Percentiles rank a stretch among this genome's conserved stretches.
These are phyloP conservation scores for Enteromius thamalakanensis DNA, from an alignment of 2,797 vertebrate species.

Conservation along the genomic window DNA sequence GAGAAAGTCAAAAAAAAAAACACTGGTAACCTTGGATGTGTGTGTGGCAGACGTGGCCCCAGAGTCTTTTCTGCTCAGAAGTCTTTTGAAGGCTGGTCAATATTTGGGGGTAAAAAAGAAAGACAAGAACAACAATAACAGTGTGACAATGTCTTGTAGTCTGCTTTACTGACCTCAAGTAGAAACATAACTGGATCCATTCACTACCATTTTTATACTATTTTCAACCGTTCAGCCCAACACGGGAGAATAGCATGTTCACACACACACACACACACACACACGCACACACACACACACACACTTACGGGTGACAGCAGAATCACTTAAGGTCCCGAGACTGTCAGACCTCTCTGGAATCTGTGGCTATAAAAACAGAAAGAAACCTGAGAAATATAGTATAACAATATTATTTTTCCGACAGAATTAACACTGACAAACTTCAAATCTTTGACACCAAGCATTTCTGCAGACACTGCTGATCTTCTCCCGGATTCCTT, in stretches of 20 bases:
- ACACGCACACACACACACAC: neutral
- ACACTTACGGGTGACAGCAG: conserved; percentile 71
- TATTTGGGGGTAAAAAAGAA: neutral
- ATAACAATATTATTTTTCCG: neutral
- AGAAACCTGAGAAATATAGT: neutral
- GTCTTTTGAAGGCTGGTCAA: conserved; percentile 62
- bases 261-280: neutral
- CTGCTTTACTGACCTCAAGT: too few species aligned
- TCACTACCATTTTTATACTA: neutral
- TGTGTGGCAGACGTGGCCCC: conserved; percentile 50
- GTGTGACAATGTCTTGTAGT: too few species aligned
- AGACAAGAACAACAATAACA: too few species aligned
- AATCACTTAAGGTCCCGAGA: conserved; percentile 71
- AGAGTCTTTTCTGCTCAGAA: conserved; percentile 57
- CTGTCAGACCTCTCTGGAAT: conserved; percentile 79
- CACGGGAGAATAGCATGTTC: neutral
- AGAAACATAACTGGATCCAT: too few species aligned
- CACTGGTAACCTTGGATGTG: conserved; percentile 68
- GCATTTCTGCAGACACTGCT: too few species aligned
- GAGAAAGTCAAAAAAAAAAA: neutral
- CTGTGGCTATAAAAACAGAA: conserved; percentile 72
- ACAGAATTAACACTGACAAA: neutral
- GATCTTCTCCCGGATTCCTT: too few species aligned
- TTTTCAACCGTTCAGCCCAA: neutral
- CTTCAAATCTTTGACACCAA: too few species aligned